Evolutionary conservation across 2,888 invertebrate species (phyloP), one percentile per base, ranked within the genome.

Genomic region (Cistogaster globosa): DNA sequence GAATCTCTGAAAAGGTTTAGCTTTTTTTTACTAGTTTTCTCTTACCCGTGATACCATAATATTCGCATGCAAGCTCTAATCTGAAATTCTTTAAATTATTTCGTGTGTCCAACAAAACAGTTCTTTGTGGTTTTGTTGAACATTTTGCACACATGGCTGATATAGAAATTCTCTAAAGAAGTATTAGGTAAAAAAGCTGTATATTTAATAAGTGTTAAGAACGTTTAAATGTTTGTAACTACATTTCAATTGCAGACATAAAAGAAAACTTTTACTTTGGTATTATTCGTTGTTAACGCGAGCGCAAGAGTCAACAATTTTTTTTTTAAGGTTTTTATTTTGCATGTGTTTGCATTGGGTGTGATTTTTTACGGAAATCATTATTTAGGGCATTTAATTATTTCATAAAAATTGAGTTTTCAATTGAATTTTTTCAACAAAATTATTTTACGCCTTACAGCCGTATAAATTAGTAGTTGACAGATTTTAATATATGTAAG

Each of bases 351-450:
- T 60, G 32, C 26, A 48, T 20, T 45, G 74, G 26, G 4, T 74
- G 74, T 53, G 62, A 75, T 81, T 45, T 36, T 53, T 74, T 63
- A 55, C 60, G 74, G 60, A 80, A 80, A 81, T 81, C 16, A 74
- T 74, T 67, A 62, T 81, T 72, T 32, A 68, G 60, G 55, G 67
- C 60, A 81, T 81, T 81, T 75, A 69, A 81, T 75, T 81, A 75
- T 69, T 75, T 68, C 62, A 68, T 68, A 68, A 32, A 81, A 75
- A 75, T 69, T 57, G 11, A 81, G 62, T 62, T 69, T 48, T 11
- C 38, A 60, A 16, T 72, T 32, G 42, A 36, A 16, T 57, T 18
- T 36, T 26, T 8, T 6, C 26, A 26, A 26, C 26, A 26, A 26
- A 26, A 26, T 26, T 26, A 1, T 26, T 26, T 7, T 32, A 32